Evolutionary conservation across 1,140 invertebrate genomes (phyloP), one percentile per base, ranked within the genome.

Genomic region (Drosophila repletoides): DNA sequence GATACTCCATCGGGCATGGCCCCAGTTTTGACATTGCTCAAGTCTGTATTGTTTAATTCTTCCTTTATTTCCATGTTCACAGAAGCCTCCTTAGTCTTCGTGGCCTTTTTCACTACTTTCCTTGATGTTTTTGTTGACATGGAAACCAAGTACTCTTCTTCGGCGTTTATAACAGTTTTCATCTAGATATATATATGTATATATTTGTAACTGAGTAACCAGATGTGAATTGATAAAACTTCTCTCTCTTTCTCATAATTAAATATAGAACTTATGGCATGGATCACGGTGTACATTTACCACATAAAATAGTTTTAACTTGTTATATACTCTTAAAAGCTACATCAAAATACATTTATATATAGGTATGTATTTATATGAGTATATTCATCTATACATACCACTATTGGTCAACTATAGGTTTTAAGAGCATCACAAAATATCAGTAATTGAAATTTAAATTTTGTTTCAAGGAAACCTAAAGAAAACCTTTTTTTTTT

Each of bases 121-220:
- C 10, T 56, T 15, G 15, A 19, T n/a, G 38, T 51, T 61, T 46
- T 72, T 29, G 21, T 15, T n/a, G 63, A 67, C 15, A 38, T 67
- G 2, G 64, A 67, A 38, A 29, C 31, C 9, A 72, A 34, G 10
- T 72, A 64, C 2, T 72, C 53, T n/a, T 67, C 69, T 12, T 72
- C 69, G n/a, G 55, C 33, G 29, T 43, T 66, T 12, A 67, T 34
- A 14, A 72, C 7, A 28, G 22, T 60, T 17, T 58, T 59, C 2
- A 45, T 40, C 67, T 71, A 24, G 6, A 21, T 3, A 19, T 21
- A 17, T 10, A 19, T 10, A 49, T 3, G 26, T 36, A 34, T 9
- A 33, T 36, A 7, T 24, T 51, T 10, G 14, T 40, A 17, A 3
- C n/a, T n/a, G n/a, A n/a, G n/a, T n/a, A n/a, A n/a, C n/a, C n/a